Base-by-base conservation (phyloP, 2,113 vertebrate species). In the Tragulus kanchil region DNA sequence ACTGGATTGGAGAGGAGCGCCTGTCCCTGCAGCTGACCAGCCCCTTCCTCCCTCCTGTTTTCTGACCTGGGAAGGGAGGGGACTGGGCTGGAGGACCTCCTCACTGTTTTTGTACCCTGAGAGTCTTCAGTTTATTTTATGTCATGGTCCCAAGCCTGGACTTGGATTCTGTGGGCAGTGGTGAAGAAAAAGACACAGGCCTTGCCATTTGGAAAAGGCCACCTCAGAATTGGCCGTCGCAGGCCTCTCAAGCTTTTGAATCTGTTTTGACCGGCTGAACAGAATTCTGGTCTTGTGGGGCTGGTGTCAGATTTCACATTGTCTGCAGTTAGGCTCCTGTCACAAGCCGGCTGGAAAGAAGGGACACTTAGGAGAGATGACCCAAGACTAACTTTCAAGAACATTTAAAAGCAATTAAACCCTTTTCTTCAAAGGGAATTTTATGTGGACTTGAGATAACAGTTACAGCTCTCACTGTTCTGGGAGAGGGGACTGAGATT, bases 161-260 rank as follows among this genome's bases (percentile, higher is more conserved):
- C 71, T 67, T 31, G 54, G 65, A 64, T 48, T 65, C 21, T n/a
- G 11, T 3, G 56, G 54, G 26, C n/a, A 11, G 0, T 4, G 15
- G 28, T 16, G 45, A 19, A 67, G 52, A 48, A 45, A n/a, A 56
- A 28, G 5, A 25, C 8, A 14, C 3, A 36, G 52, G 56, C 61
- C 28, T 42, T 23, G 54, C 73, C 14, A 3, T 71, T 21, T 52
- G 73, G 86, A 19, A 48, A 62, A 17, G n/a, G 58, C 56, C 19
- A 3, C 61, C 12, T 36, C 31, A 12, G 12, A n/a, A 31, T 0
- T n/a, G 21, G 52, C 61, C 23, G 7, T 7, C 12, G 2, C 3
- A 0, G 9, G 25, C 21, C 28, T 73, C 50, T 62, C 11, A n/a
- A 25, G 31, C 21, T 50, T 58, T 31, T 26, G 56, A 50, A 8